These are phyloP conservation scores for Charadrius vociferus DNA, from an alignment of 2,113 vertebrate species.

Conservation along the genomic window DNA sequence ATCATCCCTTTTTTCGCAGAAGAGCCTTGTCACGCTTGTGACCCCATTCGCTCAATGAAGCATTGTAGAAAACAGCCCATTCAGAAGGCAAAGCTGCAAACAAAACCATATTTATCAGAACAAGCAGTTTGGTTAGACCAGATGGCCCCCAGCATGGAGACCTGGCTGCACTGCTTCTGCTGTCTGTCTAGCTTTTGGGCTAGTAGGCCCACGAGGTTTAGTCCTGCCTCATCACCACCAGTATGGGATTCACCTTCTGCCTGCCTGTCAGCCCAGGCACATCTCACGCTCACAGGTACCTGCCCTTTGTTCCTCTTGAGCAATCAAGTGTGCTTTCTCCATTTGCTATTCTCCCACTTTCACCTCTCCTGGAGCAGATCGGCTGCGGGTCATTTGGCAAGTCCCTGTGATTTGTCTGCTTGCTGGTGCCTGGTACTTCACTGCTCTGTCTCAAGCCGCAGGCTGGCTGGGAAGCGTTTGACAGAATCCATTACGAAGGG, in stretches of 20 bases:
- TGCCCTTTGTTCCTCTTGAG: not conserved
- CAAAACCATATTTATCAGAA: not conserved
- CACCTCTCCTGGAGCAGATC: not conserved
- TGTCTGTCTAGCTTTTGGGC: not conserved
- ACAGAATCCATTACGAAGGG: not conserved
- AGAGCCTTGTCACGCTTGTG: not conserved
- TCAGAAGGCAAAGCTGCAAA: not conserved
- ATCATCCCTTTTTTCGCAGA: not conserved
- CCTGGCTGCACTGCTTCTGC: not conserved
- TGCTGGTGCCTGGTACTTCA: not conserved
- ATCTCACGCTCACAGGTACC: not conserved
- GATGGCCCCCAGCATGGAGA: not conserved
- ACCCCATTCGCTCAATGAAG: not conserved
- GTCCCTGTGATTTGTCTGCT: not conserved
- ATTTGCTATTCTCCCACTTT: not conserved
- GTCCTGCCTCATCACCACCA: not conserved
- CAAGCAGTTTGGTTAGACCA: not conserved
- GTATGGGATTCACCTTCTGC: not conserved
- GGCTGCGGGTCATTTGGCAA: not conserved
- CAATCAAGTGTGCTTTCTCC: not conserved
- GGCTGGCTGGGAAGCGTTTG: not conserved
- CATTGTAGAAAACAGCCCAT: not conserved
- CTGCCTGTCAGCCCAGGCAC: not conserved
- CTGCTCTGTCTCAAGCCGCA: not conserved
- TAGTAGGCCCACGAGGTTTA: not conserved